Evolutionary conservation across 1,140 invertebrate genomes (phyloP), one percentile per base, ranked within the genome.

Genomic region (Rhyzopertha dominica): DNA sequence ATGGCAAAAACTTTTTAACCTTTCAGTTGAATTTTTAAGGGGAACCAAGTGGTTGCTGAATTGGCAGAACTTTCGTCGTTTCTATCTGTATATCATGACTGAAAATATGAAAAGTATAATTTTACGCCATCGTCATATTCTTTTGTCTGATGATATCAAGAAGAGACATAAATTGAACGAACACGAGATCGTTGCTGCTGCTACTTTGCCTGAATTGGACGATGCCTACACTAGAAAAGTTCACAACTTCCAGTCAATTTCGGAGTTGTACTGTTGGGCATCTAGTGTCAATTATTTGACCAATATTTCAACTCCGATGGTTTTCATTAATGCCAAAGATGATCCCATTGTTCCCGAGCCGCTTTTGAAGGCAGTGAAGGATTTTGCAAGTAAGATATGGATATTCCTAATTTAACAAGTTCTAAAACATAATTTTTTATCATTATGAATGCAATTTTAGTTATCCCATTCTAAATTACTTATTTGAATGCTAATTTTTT

Each of bases 1-100:
- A 26, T 26, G n/a, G 8, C 8, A 26, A 26, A 26, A 8, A 26
- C n/a, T 8, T 26, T 26, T n/a, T n/a, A n/a, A n/a, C 24, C 7
- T 25, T 25, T 25, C 24, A 25, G 10, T 36, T 40, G 40, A 39
- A 47, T 40, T 39, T 56, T 59, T 36, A 65, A 91, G 87, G 53
- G 83, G 83, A 18, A 82, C 84, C 51, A 81, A 87, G 37, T 81
- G 80, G 59, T 68, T 92, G 35, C 67, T 90, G 10, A 82, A 89
- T 56, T 94, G 89, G 89, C 80, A 87, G 58, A 87, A 90, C 59
- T 85, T 93, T 62, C 75, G 89, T 3, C 79, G 89, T 1, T 81
- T 89, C 53, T 95, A 95, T 63, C 70, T 93, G n/a, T 92, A 90
- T 61, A 80, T 89, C 24, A 92, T 95, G 85, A 92, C 90, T 1